A percentile compares a stretch with the other conserved stretches of the same genome.
Evolutionary conservation across 2,888 invertebrate genomes (phyloP).

Genomic region (Rotaria macrura): DNA sequence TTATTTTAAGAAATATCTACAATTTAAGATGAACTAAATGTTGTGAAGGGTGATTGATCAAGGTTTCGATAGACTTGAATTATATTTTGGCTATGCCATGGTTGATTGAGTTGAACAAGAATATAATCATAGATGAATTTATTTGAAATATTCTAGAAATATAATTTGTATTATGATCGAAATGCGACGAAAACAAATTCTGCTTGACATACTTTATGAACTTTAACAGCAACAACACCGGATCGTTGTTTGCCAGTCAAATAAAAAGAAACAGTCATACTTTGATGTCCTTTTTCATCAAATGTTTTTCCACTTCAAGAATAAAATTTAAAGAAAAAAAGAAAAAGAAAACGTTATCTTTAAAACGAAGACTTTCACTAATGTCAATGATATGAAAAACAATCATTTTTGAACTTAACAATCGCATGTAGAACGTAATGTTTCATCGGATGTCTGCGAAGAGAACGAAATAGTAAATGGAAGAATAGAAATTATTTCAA

Average conservation of each 20-base stretch:
- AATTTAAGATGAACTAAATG: background rate
- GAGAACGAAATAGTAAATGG: no score
- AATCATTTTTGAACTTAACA: no score
- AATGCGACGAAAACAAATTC: background rate
- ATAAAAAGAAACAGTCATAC: background rate
- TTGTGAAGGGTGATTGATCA: background rate
- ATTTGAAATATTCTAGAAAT: background rate
- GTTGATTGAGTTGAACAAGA: background rate
- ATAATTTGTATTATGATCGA: background rate
- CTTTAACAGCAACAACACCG: conserved; percentile 15
- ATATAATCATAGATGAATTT: conserved; percentile 1
- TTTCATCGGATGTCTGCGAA: no score
- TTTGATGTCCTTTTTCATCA: background rate
- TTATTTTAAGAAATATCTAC: no score
- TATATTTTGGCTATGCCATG: background rate
- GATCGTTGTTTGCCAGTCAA: conserved; percentile 11
- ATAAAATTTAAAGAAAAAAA: background rate
- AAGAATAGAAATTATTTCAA: no score
- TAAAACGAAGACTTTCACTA: background rate
- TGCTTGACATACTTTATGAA: background rate
- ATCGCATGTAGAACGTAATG: no score
- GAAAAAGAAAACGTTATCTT: no score
- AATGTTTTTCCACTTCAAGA: background rate
- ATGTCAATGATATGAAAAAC: no score
- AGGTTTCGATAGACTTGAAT: background rate